Conservation (phyloP, 2,797 vertebrate species). For the Myotis findleyi region DNA sequence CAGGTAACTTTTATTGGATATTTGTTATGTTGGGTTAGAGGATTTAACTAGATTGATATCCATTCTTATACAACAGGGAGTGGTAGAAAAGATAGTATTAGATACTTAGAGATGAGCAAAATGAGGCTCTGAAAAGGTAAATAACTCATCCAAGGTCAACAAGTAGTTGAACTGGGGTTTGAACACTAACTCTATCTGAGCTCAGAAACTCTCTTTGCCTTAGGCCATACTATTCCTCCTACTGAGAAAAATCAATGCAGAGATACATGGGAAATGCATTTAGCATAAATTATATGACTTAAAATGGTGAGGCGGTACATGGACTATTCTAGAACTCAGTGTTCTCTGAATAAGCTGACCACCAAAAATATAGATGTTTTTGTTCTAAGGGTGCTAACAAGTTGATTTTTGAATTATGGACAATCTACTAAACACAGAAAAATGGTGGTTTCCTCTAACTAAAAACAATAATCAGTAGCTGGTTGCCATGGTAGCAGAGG, state of each 20-base stretch:
- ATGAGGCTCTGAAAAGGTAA: slow-evolving; percentile 15
- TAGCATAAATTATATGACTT: not conserved
- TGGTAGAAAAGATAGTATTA: not conserved
- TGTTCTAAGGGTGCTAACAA: not conserved
- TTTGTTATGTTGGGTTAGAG: not conserved
- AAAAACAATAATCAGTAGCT: slow-evolving; percentile 36
- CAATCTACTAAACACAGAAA: slow-evolving; percentile 64
- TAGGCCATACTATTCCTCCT: not conserved
- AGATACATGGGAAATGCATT: not conserved
- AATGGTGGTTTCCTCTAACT: slow-evolving; percentile 45
- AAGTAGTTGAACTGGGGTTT: not conserved
- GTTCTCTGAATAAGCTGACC: not conserved
- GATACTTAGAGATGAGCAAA: not conserved
- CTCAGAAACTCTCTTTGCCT: not conserved
- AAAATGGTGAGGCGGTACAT: not conserved
- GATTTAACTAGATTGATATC: slow-evolving; percentile 30
- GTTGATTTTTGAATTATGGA: slow-evolving; percentile 41
- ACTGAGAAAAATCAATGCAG: not conserved
- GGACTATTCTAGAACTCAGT: not conserved
- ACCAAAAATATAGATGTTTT: not conserved
- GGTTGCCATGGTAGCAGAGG: slow-evolving; percentile 53
- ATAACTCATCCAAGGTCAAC: not conserved
- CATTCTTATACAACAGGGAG: not conserved
- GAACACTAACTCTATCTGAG: not conserved
- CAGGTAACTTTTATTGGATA: not conserved